Conservation (phyloP, 1,140 invertebrate genomes). For the Frieseomelitta varia region DNA sequence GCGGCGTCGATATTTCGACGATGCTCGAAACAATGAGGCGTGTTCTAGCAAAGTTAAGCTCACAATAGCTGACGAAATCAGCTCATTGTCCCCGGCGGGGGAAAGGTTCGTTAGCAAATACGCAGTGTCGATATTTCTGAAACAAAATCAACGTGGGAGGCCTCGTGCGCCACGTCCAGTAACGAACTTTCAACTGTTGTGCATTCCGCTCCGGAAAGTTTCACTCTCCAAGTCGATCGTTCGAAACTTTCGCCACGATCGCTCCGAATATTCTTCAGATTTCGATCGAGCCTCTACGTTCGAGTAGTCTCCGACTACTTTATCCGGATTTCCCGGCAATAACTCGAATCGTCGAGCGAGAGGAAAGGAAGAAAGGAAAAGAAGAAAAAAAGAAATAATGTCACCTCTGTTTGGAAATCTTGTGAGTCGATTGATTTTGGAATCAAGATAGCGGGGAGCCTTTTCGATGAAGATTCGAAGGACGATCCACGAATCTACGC, state of each 20-base stretch:
- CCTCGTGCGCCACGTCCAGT: neutral
- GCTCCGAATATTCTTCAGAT: neutral
- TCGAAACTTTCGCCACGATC: neutral
- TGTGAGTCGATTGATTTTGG: too few relatives aligned
- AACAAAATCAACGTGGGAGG: conserved; percentile 21
- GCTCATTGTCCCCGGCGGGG: conserved; percentile 15
- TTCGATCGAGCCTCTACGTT: neutral
- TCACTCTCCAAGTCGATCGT: neutral
- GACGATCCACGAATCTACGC: neutral
- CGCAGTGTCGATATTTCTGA: conserved; percentile 40
- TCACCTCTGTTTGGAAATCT: neutral
- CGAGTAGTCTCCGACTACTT: neutral
- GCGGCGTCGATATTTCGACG: conserved; percentile 41
- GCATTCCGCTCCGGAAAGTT: conserved; percentile 3
- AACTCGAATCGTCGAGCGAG: neutral
- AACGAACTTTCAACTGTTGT: conserved; percentile 14
- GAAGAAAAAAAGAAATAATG: rapidly evolving
- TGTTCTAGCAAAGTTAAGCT: conserved; percentile 40
- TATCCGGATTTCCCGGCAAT: neutral
- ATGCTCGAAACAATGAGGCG: conserved; percentile 37
- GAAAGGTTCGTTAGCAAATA: conserved; percentile 38
- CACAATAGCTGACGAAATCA: conserved; percentile 31
- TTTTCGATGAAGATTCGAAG: neutral
- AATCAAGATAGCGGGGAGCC: neutral
- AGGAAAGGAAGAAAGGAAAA: too few relatives aligned